Evolutionary conservation across 2,797 vertebrate species (phyloP).

Genomic region (Toxotes lorentzi): DNA sequence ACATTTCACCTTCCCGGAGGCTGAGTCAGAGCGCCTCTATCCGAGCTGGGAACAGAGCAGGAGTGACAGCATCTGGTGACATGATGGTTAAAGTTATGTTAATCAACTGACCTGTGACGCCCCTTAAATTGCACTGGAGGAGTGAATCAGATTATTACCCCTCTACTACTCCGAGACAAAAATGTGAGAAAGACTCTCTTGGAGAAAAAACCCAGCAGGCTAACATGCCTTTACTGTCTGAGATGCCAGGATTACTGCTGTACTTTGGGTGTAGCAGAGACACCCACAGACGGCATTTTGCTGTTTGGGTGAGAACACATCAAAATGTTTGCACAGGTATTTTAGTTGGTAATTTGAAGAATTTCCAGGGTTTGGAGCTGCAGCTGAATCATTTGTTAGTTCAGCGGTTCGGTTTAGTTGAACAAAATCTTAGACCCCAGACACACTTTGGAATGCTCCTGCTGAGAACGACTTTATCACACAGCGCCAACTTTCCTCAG

Average conservation of each 20-base stretch:
- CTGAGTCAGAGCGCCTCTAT: conserved; percentile 69
- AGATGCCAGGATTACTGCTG: conserved; percentile 22
- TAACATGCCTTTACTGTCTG: background rate
- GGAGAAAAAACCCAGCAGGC: conserved; percentile 27
- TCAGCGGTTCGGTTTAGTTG: background rate
- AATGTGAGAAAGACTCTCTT: conserved; percentile 6
- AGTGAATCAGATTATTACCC: conserved; percentile 23
- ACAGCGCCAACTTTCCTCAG: conserved; percentile 46
- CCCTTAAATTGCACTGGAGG: conserved; percentile 18
- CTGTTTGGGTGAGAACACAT: conserved; percentile 19
- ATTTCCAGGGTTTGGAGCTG: conserved; percentile 22
- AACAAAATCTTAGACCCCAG: conserved; percentile 15
- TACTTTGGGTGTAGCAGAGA: conserved; percentile 6
- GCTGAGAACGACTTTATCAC: conserved; percentile 34
- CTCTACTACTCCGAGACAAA: conserved; percentile 14
- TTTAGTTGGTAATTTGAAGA: conserved; percentile 20
- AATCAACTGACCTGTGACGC: conserved; percentile 36
- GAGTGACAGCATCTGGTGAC: conserved; percentile 7
- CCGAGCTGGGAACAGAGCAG: conserved; percentile 37
- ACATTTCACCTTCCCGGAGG: conserved; percentile 74
- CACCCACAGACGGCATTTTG: conserved; percentile 23
- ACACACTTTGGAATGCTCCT: conserved; percentile 41
- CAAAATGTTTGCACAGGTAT: conserved; percentile 15
- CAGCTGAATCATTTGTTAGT: conserved; percentile 14
- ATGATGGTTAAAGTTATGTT: conserved; percentile 28